Evolutionary conservation across 1,140 invertebrate genomes (phyloP), one percentile per base, ranked within the genome.

Genomic region (Kradibia gibbosae): DNA sequence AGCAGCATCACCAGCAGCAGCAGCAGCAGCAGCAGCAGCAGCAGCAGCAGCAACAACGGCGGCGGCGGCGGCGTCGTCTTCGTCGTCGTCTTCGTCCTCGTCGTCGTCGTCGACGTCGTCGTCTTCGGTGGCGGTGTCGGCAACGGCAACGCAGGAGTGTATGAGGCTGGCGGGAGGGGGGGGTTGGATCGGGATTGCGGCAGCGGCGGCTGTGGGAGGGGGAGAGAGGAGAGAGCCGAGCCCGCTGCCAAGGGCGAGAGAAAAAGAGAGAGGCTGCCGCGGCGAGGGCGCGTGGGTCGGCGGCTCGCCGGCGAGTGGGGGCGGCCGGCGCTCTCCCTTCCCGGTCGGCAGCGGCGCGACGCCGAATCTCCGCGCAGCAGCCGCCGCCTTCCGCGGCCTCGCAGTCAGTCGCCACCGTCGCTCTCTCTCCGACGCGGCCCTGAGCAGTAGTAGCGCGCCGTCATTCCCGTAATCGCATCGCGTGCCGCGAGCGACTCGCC

Each of bases 361-460:
- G 67, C 53, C 20, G 25, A 65, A 70, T 36, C 62, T 70, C 13
- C 25, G 45, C 62, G 73, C 72, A 39, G 73, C 72, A 83, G 83
- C 85, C 82, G 86, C 85, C 82, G 86, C 85, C 87, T 89, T 87
- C 88, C 87, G 88, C 87, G 88, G 88, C 88, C 88, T 88, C 87
- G 87, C 87, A 88, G 88, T 88, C 89, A 88, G 88, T 86, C 88
- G 85, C 85, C 85, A 83, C 78, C 72, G 85, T 84, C 87, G 87
- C 85, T 87, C 82, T 67, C 62, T 39, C 62, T 85, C 86, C 85
- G 87, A 86, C 88, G 88, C 86, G 86, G 34, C 1, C 3, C 11
- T 17, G 17, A 20, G 25, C 17, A 74, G 34, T 11, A 76, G 15
- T 31, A 5, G 4, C 28, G 45, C 62, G 28, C 31, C 55, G 57